These are phyloP conservation scores for Triplophysa yarkandensis DNA, from an alignment of 2,797 vertebrate species.

Conservation along the genomic window DNA sequence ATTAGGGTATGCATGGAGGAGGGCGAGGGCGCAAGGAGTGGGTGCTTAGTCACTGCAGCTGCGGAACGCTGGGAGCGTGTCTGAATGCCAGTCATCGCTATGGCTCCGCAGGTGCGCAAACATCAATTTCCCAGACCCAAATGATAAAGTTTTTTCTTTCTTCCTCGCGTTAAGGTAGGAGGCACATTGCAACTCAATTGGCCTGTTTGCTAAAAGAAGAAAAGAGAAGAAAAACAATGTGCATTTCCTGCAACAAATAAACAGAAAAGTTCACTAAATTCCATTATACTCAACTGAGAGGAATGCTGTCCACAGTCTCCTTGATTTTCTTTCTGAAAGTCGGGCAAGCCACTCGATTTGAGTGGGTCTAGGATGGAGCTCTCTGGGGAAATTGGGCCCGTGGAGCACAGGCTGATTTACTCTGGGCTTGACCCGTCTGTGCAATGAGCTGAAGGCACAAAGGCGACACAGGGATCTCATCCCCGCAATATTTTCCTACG, in stretches of 20 bases:
- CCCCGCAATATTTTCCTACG: constrained; percentile 72
- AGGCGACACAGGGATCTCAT: constrained; percentile 70
- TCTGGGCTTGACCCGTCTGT: constrained; percentile 70
- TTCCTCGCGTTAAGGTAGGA: constrained; percentile 10
- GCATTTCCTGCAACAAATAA: constrained; percentile 18
- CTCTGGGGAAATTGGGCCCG: constrained; percentile 74
- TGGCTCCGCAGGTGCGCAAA: constrained; percentile 29
- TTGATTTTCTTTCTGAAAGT: constrained; percentile 56
- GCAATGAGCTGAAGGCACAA: constrained; percentile 74
- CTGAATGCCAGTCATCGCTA: constrained; percentile 58
- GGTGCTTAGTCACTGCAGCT: constrained; percentile 70
- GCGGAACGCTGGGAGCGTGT: constrained; percentile 55
- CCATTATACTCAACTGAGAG: constrained; percentile 32
- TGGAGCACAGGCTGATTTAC: constrained; percentile 74
- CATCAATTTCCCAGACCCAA: constrained; percentile 41
- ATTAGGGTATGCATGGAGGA: constrained; percentile 76
- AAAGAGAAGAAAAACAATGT: constrained; percentile 3
- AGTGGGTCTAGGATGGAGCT: constrained; percentile 69
- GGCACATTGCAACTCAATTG: constrained; percentile 36
- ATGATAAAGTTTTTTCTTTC: constrained; percentile 22
- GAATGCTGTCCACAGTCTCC: constrained; percentile 46
- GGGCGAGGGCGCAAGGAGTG: constrained; percentile 57
- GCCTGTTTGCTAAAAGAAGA: neutral
- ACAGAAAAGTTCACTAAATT: constrained; percentile 44
- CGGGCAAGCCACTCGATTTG: constrained; percentile 63